These are phyloP conservation scores for Leptopilina boulardi DNA, from an alignment of 1,140 invertebrate species.

Conservation along the genomic window DNA sequence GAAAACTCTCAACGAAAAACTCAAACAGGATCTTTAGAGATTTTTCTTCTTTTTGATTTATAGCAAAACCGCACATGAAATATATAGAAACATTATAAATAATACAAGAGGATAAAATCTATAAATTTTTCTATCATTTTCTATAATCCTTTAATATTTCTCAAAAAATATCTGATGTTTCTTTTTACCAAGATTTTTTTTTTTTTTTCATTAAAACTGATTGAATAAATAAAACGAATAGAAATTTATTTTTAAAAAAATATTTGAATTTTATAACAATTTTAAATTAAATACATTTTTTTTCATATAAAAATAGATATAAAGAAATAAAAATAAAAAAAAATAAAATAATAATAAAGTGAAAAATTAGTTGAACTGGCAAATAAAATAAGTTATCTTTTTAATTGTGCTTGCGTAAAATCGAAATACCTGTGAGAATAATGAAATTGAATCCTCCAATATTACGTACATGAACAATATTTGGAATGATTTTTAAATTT, in stretches of 20 bases:
- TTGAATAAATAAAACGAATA: background rate
- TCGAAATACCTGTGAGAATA: background rate
- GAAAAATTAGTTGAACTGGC: background rate
- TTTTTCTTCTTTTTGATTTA: background rate
- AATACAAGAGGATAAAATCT: no score
- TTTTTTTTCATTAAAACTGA: no score
- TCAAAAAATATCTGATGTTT: no score
- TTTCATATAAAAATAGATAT: background rate
- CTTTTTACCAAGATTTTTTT: no score
- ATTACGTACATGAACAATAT: background rate
- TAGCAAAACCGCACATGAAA: background rate
- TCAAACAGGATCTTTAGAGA: conserved; percentile 1
- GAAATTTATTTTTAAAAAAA: no score
- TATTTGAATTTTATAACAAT: no score
- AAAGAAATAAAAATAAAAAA: background rate
- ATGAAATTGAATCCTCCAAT: background rate
- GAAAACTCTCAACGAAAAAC: conserved; percentile 9
- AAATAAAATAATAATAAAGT: background rate
- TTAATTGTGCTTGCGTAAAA: background rate
- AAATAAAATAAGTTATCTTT: background rate
- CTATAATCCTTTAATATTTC: no score
- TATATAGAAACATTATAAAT: background rate
- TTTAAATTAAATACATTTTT: background rate
- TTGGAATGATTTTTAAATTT: background rate
- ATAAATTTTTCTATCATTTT: no score